A percentile compares a stretch with the other conserved stretches of the same genome.
Evolutionary conservation across 2,113 vertebrate genomes (phyloP).

Genomic region (Panthera uncia): DNA sequence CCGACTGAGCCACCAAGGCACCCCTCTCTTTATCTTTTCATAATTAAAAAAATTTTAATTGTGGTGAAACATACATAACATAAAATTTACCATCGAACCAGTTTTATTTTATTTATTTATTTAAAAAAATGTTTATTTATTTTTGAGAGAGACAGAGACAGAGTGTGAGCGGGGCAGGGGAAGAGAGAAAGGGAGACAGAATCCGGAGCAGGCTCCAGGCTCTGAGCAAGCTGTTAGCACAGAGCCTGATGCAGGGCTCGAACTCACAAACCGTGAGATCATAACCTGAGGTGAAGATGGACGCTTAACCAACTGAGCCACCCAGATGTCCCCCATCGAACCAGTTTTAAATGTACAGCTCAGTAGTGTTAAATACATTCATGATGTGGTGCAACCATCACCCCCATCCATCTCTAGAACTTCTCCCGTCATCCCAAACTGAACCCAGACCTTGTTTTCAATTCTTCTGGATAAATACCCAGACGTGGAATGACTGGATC

Average conservation of each 20-base stretch:
- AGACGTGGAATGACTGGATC: neutral
- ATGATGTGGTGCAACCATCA: rapidly evolving
- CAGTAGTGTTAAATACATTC: neutral
- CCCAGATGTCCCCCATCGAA: neutral
- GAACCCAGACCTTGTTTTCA: neutral
- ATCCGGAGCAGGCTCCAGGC: too few species aligned
- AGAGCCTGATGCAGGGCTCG: too few species aligned
- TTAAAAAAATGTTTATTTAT: too few species aligned
- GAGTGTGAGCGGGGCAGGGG: too few species aligned
- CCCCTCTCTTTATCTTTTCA: neutral
- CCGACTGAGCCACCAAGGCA: too few species aligned
- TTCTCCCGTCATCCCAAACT: too few species aligned
- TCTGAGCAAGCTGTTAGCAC: too few species aligned
- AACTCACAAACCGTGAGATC: too few species aligned
- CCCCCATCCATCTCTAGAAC: neutral
- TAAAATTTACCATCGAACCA: neutral
- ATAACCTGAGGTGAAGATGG: too few species aligned
- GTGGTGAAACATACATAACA: neutral
- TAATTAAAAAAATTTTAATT: neutral
- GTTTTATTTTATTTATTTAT: neutral
- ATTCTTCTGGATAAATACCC: neutral
- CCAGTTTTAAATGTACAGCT: neutral
- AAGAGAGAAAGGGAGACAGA: too few species aligned
- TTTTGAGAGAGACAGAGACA: too few species aligned
- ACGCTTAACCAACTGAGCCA: too few species aligned